Percentiles rank a stretch among this genome's conserved stretches.
These are phyloP conservation scores for Alaudala cheleensis DNA, from an alignment of 2,113 vertebrate species.

Conservation along the genomic window DNA sequence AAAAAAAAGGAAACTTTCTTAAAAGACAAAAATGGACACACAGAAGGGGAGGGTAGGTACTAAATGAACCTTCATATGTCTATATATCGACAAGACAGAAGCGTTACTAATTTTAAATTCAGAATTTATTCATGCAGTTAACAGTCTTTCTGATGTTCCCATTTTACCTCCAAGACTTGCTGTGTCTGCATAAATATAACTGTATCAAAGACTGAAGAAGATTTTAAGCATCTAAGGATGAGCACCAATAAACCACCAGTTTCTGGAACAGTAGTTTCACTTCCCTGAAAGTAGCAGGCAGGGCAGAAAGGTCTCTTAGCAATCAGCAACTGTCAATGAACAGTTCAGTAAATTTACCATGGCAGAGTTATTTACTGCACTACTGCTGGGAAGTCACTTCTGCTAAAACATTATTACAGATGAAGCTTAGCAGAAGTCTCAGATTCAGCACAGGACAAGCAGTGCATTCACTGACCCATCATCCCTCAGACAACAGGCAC, in stretches of 20 bases:
- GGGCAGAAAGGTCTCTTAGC: background rate
- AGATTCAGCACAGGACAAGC: background rate
- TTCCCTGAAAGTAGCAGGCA: background rate
- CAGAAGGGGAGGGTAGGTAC: background rate
- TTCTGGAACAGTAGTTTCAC: background rate
- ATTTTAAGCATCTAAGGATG: background rate
- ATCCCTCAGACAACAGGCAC: background rate
- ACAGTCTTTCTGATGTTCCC: background rate
- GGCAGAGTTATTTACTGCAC: background rate
- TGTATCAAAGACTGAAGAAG: background rate
- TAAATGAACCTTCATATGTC: background rate
- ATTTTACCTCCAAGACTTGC: constrained; percentile 1
- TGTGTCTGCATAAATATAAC: background rate
- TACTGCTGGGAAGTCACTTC: background rate
- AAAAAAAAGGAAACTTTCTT: background rate
- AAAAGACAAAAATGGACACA: background rate
- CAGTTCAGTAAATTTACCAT: background rate
- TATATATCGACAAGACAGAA: background rate
- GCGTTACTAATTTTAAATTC: constrained; percentile 2
- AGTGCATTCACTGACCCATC: rapidly evolving
- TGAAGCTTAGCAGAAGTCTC: background rate
- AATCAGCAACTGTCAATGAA: background rate
- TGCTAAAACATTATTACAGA: background rate
- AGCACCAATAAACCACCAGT: background rate
- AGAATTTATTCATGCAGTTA: constrained; percentile 18